These are phyloP conservation scores for Rana temporaria DNA, from an alignment of 2,113 vertebrate genomes.

Conservation along the genomic window DNA sequence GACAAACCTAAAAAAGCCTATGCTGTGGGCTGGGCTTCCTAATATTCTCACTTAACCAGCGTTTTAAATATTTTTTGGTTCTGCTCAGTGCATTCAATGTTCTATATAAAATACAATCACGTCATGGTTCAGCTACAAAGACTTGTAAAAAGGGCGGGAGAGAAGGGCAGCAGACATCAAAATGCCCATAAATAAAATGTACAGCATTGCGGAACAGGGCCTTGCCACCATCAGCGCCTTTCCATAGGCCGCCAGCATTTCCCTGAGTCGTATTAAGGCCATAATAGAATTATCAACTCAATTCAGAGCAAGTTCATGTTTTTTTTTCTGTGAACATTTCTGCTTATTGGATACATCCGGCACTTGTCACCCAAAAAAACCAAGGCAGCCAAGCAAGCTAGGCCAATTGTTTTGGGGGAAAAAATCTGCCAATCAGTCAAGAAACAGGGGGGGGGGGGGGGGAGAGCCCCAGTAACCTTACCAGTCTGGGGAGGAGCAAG, in stretches of 20 bases:
- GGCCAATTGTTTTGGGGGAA: no score
- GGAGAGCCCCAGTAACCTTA: no score
- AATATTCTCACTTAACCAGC: not conserved
- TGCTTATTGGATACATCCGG: no score
- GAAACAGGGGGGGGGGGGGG: no score
- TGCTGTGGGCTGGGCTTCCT: not conserved
- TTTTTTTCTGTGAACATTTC: no score
- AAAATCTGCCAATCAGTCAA: no score
- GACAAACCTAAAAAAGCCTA: no score
- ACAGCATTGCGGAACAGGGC: not conserved
- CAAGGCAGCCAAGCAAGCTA: no score
- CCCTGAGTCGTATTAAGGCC: not conserved
- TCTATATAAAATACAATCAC: not conserved
- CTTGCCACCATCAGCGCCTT: not conserved
- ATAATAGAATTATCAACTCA: not conserved
- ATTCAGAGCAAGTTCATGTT: no score
- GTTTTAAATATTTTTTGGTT: conserved; percentile 12
- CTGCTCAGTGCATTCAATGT: not conserved
- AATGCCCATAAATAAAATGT: not conserved
- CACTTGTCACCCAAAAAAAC: no score
- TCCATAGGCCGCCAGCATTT: not conserved
- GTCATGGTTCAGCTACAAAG: not conserved
- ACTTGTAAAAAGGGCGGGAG: not conserved
- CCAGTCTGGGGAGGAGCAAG: no score
- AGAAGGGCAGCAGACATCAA: not conserved